These are phyloP conservation scores for Hippoglossus stenolepis DNA, from an alignment of 2,113 vertebrate species.

Conservation along the genomic window DNA sequence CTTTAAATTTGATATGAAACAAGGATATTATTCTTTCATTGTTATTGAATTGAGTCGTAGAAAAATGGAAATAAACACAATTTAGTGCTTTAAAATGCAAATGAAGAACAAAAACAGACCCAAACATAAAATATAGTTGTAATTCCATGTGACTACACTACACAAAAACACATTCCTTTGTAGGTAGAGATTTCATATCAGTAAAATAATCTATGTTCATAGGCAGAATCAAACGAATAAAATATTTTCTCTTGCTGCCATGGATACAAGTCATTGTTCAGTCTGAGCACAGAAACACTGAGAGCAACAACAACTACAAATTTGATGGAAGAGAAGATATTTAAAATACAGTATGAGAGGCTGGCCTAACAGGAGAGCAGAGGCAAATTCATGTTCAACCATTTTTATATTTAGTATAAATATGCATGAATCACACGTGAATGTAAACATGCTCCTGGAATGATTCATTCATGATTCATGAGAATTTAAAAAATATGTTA, in stretches of 20 bases:
- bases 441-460: too few relatives aligned
- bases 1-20: too few relatives aligned
- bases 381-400: too few relatives aligned
- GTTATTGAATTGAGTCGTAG: background rate
- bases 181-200: background rate
- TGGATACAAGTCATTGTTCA: slow-evolving; percentile 8
- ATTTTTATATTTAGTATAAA: too few relatives aligned
- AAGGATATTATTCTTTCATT: background rate
- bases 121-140: background rate
- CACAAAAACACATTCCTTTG: background rate
- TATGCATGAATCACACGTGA: too few relatives aligned
- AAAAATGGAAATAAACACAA: background rate
- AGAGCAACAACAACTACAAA: background rate
- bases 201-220: background rate
- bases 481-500: too few relatives aligned
- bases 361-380: too few relatives aligned
- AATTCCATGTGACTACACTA: background rate
- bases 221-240: slow-evolving; percentile 1
- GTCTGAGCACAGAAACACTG: background rate
- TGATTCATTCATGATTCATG: too few relatives aligned
- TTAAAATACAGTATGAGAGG: background rate
- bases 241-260: background rate
- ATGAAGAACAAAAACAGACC: background rate
- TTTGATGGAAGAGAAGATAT: background rate
- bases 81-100: background rate